Evolutionary conservation across 2,888 invertebrate genomes (phyloP).

Genomic region (Acanthosepion esculentum): DNA sequence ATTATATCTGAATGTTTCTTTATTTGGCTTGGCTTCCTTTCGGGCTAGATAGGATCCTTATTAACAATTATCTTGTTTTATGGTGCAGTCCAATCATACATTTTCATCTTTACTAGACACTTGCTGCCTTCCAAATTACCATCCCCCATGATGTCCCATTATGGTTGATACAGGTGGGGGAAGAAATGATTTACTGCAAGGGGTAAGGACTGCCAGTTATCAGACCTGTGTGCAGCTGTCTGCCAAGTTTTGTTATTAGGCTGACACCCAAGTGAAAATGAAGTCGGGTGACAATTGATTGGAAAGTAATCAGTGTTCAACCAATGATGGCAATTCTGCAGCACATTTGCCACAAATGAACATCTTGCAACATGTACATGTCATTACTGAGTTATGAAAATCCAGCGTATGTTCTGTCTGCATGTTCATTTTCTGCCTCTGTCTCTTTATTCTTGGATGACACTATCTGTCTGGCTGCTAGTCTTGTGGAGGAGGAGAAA

Average conservation of each 20-base stretch:
- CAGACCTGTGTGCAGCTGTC: neutral
- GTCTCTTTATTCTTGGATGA: neutral
- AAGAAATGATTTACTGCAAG: neutral
- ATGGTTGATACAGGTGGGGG: neutral
- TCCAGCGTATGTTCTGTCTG: neutral
- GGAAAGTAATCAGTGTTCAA: constrained; percentile 33
- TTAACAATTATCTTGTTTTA: constrained; percentile 33
- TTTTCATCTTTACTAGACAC: constrained; percentile 8
- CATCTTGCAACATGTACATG: constrained; percentile 10
- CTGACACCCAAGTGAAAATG: neutral
- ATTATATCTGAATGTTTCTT: neutral
- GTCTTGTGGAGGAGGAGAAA: neutral
- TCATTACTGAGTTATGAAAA: constrained; percentile 33
- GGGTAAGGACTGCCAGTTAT: neutral
- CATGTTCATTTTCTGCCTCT: neutral
- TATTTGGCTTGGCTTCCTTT: neutral
- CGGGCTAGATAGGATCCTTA: neutral
- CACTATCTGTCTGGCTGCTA: neutral
- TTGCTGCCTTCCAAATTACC: neutral
- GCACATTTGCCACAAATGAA: constrained; percentile 21
- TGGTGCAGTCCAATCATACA: constrained; percentile 33
- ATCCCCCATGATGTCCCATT: neutral
- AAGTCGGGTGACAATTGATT: neutral
- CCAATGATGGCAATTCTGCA: neutral
- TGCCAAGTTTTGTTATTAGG: neutral